Base-by-base conservation (phyloP, 2,888 invertebrate species). In the Conus canariensis region DNA sequence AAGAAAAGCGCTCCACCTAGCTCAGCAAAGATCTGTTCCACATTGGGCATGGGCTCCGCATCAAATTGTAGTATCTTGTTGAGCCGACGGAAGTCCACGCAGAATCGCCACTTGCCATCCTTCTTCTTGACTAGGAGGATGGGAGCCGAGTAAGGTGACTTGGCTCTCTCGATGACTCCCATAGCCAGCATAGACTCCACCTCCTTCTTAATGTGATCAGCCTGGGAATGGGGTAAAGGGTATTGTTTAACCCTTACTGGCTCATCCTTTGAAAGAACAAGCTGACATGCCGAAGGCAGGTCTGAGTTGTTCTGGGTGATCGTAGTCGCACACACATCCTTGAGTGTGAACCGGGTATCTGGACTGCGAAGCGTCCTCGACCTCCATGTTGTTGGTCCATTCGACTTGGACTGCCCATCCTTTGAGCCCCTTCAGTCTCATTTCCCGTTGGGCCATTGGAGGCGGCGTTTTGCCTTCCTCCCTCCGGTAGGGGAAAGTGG, bases 101-200 rank as follows among this genome's bases (percentile, higher is more conserved):
- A 88, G 45, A 83, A 85, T 6, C 74, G 70, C 67, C 59, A 30
- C n/a, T n/a, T 70, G 19, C 88, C 88, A 12, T 70, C 74, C 30
- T 85, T 85, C 74, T 85, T 89, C 22, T 58, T 30, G 1, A 89
- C 89, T 1, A 92, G 77, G 10, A 92, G 1, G 1, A 90, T 80
- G 10, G 92, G 91, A n/a, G 90, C 45, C 8, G 74, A 45, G 60
- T 89, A 92, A 4, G 90, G 91, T 0, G 88, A 88, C 6, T 56
- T 70, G 12, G 87, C 56, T 3, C 10, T 59, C 77, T 89, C 90
- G 22, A 92, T 92, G 16, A 92, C 88, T 19, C 89, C 91, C 70
- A 88, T 70, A 67, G 89, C 87, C 30, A 90, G 30, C 92, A 92
- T 92, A 10, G 82, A 58, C 19, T 92, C 89, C 1, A 92, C 88